Percentiles rank a stretch among this genome's conserved stretches.
Conservation (phyloP, 2,797 vertebrate species). For the Clarias pachynema region DNA sequence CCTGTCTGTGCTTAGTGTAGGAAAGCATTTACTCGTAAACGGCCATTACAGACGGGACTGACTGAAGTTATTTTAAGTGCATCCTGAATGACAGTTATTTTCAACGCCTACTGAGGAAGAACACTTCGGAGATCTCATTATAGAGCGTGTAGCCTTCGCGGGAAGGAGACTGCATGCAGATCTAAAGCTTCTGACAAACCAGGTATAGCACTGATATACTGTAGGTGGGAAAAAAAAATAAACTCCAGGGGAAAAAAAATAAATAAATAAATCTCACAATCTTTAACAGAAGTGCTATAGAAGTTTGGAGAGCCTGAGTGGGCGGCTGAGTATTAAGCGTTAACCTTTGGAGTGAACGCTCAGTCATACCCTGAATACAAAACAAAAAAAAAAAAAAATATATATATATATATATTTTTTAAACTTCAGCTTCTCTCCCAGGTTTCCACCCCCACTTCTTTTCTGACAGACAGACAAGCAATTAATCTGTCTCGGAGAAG, state of each 20-base stretch:
- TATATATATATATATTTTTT: too few relatives aligned
- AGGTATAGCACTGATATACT: not conserved
- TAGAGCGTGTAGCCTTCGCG: not conserved
- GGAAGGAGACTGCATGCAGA: not conserved
- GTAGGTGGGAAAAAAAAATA: not conserved
- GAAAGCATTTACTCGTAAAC: not conserved
- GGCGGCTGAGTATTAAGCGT: not conserved
- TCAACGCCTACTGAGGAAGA: not conserved
- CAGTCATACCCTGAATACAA: not conserved
- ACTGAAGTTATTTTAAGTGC: not conserved
- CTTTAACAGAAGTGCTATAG: not conserved
- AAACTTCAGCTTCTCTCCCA: not conserved
- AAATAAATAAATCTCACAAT: not conserved
- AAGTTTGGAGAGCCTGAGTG: not conserved
- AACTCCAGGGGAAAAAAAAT: too few relatives aligned
- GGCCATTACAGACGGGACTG: not conserved
- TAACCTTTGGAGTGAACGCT: slow-evolving; percentile 3
- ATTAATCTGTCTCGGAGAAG: not conserved
- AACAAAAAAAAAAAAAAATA: not conserved
- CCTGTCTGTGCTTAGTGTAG: not conserved
- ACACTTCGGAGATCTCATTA: not conserved
- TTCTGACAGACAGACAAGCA: not conserved
- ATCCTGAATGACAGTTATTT: not conserved
- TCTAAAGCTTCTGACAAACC: not conserved
- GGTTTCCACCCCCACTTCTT: not conserved